Evolutionary conservation across 2,797 vertebrate species (phyloP).

Genomic region (Meriones psammophilus): DNA sequence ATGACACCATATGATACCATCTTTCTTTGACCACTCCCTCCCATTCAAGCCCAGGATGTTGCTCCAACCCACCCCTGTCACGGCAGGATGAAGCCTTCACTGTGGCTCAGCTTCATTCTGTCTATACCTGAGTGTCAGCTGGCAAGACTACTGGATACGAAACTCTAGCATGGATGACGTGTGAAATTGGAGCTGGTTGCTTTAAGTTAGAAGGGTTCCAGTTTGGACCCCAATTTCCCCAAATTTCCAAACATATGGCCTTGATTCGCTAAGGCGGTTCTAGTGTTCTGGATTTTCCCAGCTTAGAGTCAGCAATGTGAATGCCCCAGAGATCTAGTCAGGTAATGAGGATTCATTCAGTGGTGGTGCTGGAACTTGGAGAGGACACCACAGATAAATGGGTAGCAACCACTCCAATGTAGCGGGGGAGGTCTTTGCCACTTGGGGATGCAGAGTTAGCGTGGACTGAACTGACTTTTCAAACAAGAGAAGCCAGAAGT

Average conservation of each 20-base stretch:
- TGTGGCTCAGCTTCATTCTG: background rate
- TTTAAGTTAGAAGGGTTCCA: background rate
- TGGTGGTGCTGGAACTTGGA: background rate
- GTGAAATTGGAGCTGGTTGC: background rate
- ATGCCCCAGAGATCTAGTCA: background rate
- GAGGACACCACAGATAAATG: background rate
- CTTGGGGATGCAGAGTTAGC: background rate
- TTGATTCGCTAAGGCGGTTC: background rate
- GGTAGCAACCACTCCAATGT: background rate
- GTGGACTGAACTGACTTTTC: conserved; percentile 12
- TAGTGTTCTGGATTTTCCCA: background rate
- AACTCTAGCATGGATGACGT: background rate
- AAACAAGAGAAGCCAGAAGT: conserved; percentile 36
- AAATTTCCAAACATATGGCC: background rate
- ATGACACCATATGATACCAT: background rate
- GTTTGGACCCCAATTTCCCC: background rate
- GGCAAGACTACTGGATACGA: background rate
- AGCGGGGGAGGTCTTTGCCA: background rate
- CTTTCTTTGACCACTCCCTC: background rate
- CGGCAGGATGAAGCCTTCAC: background rate
- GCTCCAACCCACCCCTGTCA: background rate
- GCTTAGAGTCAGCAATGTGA: background rate
- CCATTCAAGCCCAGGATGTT: background rate
- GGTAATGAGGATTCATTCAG: background rate
- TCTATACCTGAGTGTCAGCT: background rate